A percentile compares a stretch with the other conserved stretches of the same genome.
These are phyloP conservation scores for Neuroscelio doddi DNA, from an alignment of 2,888 invertebrate species.

Conservation along the genomic window DNA sequence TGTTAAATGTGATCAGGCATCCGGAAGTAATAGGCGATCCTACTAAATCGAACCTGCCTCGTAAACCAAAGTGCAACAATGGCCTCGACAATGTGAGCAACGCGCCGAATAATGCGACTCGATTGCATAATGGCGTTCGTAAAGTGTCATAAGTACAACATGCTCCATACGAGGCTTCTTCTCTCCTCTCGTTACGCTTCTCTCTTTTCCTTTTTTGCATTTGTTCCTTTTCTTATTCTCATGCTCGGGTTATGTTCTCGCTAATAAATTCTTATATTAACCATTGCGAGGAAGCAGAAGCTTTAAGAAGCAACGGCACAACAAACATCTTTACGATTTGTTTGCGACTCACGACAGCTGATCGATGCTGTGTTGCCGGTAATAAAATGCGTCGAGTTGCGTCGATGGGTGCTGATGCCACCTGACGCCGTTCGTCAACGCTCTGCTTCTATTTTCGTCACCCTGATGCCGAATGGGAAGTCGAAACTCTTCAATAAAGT, in stretches of 20 bases:
- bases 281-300: slow-evolving; percentile 34
- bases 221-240: slow-evolving; percentile 36
- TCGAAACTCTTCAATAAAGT: neutral
- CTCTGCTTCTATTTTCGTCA: slow-evolving; percentile 22
- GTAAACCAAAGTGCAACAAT: slow-evolving; percentile 60
- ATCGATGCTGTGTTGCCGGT: slow-evolving; percentile 58
- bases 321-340: slow-evolving; percentile 64
- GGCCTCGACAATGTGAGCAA: slow-evolving; percentile 54
- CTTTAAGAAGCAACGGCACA: slow-evolving; percentile 51
- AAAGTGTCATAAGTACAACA: slow-evolving; percentile 48
- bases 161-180: slow-evolving; percentile 19
- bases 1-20: slow-evolving; percentile 61
- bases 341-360: slow-evolving; percentile 52
- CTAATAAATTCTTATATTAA: slow-evolving; percentile 56
- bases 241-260: slow-evolving; percentile 41
- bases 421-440: slow-evolving; percentile 53
- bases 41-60: slow-evolving; percentile 57
- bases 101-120: slow-evolving; percentile 57
- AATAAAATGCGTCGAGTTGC: slow-evolving; percentile 51
- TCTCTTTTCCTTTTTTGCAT: no score
- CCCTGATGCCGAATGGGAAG: neutral
- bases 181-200: slow-evolving; percentile 19
- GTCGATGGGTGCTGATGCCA: slow-evolving; percentile 30
- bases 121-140: slow-evolving; percentile 51
- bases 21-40: slow-evolving; percentile 64